A percentile compares a stretch with the other conserved stretches of the same genome.
phyloP scores from a whole-genome alignment of 2,888 invertebrate genomes.

The Lithophane leautieri region DNA sequence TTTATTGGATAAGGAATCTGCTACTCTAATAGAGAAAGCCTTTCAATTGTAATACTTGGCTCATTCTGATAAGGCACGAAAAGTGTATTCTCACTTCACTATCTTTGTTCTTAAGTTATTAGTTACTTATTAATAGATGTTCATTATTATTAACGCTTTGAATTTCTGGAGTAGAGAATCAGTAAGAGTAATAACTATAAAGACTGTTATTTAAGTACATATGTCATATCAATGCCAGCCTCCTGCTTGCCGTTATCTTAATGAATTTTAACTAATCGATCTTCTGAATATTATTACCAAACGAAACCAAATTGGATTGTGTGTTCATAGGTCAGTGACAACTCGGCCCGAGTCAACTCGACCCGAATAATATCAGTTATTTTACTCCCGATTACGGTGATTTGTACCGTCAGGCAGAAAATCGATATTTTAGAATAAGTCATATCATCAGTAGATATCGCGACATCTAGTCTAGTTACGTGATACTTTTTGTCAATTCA shows the following conservation, averaged over 20 bases:
- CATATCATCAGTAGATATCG: not conserved
- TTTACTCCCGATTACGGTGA: no score
- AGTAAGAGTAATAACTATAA: not conserved
- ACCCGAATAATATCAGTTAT: no score
- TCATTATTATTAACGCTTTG: not conserved
- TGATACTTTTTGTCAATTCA: conserved; percentile 20
- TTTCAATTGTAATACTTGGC: not conserved
- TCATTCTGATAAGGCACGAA: not conserved
- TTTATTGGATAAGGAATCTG: not conserved
- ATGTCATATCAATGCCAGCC: not conserved
- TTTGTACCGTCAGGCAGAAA: no score
- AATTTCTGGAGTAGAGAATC: not conserved
- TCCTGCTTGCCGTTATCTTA: no score
- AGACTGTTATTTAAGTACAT: not conserved
- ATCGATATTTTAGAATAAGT: no score
- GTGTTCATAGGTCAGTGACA: not conserved
- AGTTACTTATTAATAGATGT: not conserved
- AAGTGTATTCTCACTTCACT: not conserved
- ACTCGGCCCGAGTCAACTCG: no score
- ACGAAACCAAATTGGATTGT: not conserved
- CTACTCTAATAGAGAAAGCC: not conserved
- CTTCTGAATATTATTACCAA: not conserved
- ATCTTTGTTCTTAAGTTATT: not conserved
- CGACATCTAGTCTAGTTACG: not conserved
- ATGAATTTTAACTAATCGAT: not conserved